Evolutionary conservation across 1,140 invertebrate species (phyloP), one percentile per base, ranked within the genome.

Genomic region (Temnothorax nylanderi): DNA sequence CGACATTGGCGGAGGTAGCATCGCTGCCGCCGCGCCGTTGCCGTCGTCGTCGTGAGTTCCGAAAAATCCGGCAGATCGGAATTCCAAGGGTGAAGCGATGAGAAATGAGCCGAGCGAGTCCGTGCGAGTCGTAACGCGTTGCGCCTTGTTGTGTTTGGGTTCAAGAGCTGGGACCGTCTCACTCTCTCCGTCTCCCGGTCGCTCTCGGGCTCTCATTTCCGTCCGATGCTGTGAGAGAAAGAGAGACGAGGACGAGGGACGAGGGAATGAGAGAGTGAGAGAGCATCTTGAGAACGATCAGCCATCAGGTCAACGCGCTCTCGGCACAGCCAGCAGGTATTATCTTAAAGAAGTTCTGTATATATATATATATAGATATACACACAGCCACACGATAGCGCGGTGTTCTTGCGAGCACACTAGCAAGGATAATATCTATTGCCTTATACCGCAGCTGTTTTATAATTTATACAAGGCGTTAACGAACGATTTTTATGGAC

Each of bases 241-340:
- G 3, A 82, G 64, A 82, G 56, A 74, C 26, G 51, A 41, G 58
- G 54, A 67, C 54, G 21, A 13, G 26, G 18, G 51, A 62, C 2
- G 49, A 51, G 58, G 56, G 75, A 75, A 41, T 4, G 60, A 82
- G 76, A 58, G 71, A 74, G 49, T 32, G 60, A 49, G 71, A 87
- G 87, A 81, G 67, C 87, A 56, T 77, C 74, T 56, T 56, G 62
- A 58, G 80, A 80, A 80, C 82, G 85, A 88, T 84, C 86, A 67
- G 65, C 62, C 87, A 89, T 89, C 86, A 88, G 92, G 92, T 92
- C 92, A 92, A 92, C 85, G 91, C 56, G 87, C 92, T 88, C 87
- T 87, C 76, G 60, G 85, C 87, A 49, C 26, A 49, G 62, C 69
- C 84, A 84, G 80, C 74, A 86, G 71, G 88, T 85, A 89, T 91